phyloP scores from a whole-genome alignment of 2,113 vertebrate species.

The Onychostoma macrolepis region DNA sequence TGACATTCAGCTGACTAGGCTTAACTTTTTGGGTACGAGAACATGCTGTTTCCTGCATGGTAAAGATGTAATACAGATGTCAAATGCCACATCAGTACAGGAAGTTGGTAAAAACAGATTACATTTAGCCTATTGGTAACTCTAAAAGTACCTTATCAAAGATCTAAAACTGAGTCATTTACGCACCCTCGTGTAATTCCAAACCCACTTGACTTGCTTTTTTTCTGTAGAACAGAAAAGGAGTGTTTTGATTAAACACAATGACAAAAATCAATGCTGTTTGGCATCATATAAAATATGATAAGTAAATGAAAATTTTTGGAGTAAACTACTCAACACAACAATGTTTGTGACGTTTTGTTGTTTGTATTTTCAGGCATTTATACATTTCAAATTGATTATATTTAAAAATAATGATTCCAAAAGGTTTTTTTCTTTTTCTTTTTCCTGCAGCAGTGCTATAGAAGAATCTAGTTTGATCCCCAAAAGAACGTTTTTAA shows the following conservation, averaged over 20 bases:
- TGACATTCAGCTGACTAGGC: constrained; percentile 1
- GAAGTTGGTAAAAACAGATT: neutral
- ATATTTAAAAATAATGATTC: too few species aligned
- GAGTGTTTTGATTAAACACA: neutral
- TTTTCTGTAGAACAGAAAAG: neutral
- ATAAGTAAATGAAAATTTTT: neutral
- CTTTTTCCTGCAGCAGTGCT: too few species aligned
- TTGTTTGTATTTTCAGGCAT: neutral
- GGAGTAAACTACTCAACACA: too few species aligned
- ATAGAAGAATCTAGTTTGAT: too few species aligned
- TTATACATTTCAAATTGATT: neutral
- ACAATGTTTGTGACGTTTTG: neutral
- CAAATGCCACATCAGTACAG: neutral
- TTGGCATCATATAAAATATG: neutral
- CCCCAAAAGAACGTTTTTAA: neutral
- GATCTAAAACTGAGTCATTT: neutral
- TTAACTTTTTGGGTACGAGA: neutral
- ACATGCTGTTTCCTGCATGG: neutral
- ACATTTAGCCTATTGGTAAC: neutral
- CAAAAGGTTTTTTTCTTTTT: too few species aligned
- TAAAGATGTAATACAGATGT: neutral
- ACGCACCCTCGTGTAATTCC: neutral
- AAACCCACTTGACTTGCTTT: neutral
- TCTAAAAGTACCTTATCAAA: neutral
- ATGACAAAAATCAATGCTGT: neutral